phyloP scores from a whole-genome alignment of 2,797 vertebrate species.

The Pangasius djambal region DNA sequence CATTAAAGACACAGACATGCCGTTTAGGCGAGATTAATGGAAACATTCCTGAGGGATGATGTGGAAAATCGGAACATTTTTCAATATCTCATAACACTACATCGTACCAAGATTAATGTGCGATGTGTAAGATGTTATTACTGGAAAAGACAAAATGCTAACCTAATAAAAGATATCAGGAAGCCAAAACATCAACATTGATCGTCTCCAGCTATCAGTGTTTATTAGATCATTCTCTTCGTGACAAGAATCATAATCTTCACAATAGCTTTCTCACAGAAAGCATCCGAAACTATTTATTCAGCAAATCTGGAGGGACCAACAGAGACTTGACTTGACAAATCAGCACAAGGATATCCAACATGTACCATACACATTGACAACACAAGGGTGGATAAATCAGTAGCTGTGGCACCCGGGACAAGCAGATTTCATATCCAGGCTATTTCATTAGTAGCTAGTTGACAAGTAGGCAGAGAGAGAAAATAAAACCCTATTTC shows the following conservation, averaged over 20 bases:
- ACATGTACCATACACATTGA: neutral
- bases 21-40: conserved; percentile 3
- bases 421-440: neutral
- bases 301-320: neutral
- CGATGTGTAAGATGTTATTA: neutral
- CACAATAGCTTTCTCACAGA: neutral
- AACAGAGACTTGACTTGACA: neutral
- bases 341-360: neutral
- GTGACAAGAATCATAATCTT: neutral
- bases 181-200: neutral
- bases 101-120: neutral
- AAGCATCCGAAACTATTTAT: neutral
- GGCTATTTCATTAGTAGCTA: neutral
- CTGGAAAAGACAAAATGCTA: neutral
- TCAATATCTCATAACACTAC: neutral
- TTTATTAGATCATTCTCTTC: neutral
- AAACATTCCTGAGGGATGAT: neutral
- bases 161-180: neutral
- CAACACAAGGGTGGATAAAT: neutral
- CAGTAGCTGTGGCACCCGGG: neutral
- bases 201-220: too few relatives aligned
- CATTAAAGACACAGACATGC: neutral
- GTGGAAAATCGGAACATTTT: conserved; percentile 13
- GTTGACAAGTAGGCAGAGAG: neutral
- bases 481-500: neutral